A percentile compares a stretch with the other conserved stretches of the same genome.
These are phyloP conservation scores for Sepioteuthis lessoniana DNA, from an alignment of 2,888 invertebrate genomes.

Conservation along the genomic window DNA sequence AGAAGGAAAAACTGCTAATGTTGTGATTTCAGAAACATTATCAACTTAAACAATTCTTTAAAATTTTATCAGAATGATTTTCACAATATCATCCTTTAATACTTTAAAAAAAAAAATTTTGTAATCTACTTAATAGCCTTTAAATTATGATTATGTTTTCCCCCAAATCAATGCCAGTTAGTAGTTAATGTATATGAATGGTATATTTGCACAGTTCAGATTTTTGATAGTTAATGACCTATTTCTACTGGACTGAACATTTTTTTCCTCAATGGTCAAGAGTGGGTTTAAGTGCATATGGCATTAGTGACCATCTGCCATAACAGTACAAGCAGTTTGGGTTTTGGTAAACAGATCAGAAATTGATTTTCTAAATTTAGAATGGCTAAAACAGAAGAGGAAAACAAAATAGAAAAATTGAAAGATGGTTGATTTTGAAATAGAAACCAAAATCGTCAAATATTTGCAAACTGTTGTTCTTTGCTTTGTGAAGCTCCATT, in stretches of 20 bases:
- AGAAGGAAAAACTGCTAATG: too few relatives aligned
- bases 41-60: too few relatives aligned
- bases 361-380: slow-evolving; percentile 33
- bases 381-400: not conserved
- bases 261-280: not conserved
- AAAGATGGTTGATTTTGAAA: not conserved
- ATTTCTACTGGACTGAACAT: not conserved
- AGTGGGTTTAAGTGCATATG: not conserved
- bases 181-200: too few relatives aligned
- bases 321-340: not conserved
- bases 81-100: too few relatives aligned
- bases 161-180: too few relatives aligned
- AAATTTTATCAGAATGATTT: too few relatives aligned
- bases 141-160: too few relatives aligned
- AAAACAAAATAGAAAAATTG: not conserved
- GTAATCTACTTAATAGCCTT: too few relatives aligned
- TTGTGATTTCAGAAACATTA: too few relatives aligned
- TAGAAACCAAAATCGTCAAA: not conserved
- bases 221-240: not conserved
- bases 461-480: not conserved
- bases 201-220: too few relatives aligned
- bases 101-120: too few relatives aligned
- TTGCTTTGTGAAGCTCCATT: not conserved
- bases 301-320: not conserved
- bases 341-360: not conserved